Evolutionary conservation across 1,140 invertebrate genomes (phyloP), one percentile per base, ranked within the genome.

Genomic region (Euschistus heros): DNA sequence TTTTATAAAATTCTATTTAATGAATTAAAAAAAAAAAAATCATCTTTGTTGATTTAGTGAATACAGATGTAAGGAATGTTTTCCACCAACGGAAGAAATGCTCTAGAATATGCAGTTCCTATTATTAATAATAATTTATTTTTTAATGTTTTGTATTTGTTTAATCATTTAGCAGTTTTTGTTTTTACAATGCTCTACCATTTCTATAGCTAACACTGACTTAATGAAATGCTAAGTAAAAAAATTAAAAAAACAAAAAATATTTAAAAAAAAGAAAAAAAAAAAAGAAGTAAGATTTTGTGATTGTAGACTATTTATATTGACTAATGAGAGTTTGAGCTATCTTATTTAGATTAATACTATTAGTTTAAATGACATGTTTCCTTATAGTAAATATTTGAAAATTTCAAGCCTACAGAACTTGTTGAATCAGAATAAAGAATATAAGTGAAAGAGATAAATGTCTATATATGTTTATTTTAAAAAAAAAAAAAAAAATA

Each of bases 271-370:
- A 30, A 30, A 26, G 24, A 27, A 22, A 54, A 24, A 64, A 63
- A n/a, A 63, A 63, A 33, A 50, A 65, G 42, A 20, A 50, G 30
- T 18, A 61, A 52, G n/a, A 66, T n/a, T 62, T 66, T 66, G 65
- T 66, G 65, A 66, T 66, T 66, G 65, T 66, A 66, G 61, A 62
- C 60, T 66, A 66, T 66, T 66, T 66, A 66, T 66, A 66, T 55
- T 62, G 65, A 66, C 37, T 63, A 66, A 63, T 62, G 65, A 66
- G 61, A 66, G 65, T 66, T 66, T 59, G 54, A 66, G 65, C 60
- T 62, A 66, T 66, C 65, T 66, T 66, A 66, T 66, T 66, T 66
- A 66, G 65, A 66, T 62, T 66, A 66, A 61, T 66, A 66, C 50
- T 62, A 66, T 66, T 66, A 66, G 65, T 66, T 66, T 63, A 66